phyloP scores from a whole-genome alignment of 2,888 invertebrate genomes.

The Brenthis hecate region DNA sequence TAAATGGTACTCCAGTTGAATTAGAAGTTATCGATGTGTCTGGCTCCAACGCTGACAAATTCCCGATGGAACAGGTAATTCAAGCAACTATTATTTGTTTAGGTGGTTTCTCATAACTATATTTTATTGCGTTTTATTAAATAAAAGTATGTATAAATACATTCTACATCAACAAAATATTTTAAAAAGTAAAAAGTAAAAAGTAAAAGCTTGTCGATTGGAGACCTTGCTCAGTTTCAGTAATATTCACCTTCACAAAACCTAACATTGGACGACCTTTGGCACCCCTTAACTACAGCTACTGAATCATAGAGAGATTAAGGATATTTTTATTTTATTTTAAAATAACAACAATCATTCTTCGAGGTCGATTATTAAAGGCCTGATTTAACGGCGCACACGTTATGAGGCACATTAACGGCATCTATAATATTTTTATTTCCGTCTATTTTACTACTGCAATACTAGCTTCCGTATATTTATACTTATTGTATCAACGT shows the following conservation, averaged over 20 bases:
- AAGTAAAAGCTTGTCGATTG: conserved; percentile 49
- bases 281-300: conserved; percentile 53
- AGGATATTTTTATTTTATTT: conserved; percentile 51
- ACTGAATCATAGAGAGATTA: conserved; percentile 60
- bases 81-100: conserved; percentile 2
- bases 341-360: conserved; percentile 48
- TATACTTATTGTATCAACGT: conserved; percentile 14
- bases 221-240: conserved; percentile 52
- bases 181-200: conserved; percentile 53
- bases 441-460: conserved; percentile 25
- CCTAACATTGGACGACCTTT: conserved; percentile 56
- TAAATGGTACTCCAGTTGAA: conserved; percentile 87
- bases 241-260: conserved; percentile 65
- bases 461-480: conserved; percentile 30
- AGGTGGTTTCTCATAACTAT: neutral
- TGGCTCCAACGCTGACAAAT: conserved; percentile 85
- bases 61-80: conserved; percentile 82
- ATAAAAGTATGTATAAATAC: too few relatives aligned
- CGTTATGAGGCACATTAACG: conserved; percentile 32
- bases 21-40: conserved; percentile 91
- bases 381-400: conserved; percentile 14
- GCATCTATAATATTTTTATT: conserved; percentile 30
- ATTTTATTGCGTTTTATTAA: too few relatives aligned
- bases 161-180: too few relatives aligned
- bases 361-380: conserved; percentile 42